Conservation (phyloP, 2,888 invertebrate genomes). For the Phaedon cochleariae region DNA sequence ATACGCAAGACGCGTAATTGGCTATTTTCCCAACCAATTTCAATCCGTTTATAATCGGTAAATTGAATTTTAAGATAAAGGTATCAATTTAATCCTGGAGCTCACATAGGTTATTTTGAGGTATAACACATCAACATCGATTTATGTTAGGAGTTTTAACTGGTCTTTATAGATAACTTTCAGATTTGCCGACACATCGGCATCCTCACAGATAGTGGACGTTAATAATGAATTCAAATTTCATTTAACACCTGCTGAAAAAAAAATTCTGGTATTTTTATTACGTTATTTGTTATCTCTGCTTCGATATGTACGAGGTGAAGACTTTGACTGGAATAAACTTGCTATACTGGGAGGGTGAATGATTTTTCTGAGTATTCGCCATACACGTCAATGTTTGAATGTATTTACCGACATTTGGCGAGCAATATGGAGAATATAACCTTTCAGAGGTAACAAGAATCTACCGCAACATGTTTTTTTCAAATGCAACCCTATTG, state of each 20-base stretch:
- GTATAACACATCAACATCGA: not conserved
- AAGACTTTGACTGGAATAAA: too few relatives aligned
- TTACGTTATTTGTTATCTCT: not conserved
- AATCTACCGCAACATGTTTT: too few relatives aligned
- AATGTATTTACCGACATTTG: too few relatives aligned
- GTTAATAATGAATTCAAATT: not conserved
- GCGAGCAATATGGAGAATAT: too few relatives aligned
- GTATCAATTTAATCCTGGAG: not conserved
- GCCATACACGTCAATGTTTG: too few relatives aligned
- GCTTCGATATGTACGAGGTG: too few relatives aligned
- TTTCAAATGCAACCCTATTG: too few relatives aligned
- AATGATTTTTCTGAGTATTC: too few relatives aligned
- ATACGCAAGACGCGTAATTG: not conserved
- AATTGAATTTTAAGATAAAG: constrained; percentile 1
- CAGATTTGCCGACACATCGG: not conserved
- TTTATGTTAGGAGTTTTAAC: not conserved
- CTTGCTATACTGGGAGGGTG: too few relatives aligned
- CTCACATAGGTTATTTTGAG: not conserved
- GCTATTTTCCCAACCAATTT: constrained; percentile 2
- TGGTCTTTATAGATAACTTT: not conserved
- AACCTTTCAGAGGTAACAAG: too few relatives aligned
- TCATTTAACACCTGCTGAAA: not conserved
- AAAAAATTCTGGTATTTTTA: not conserved
- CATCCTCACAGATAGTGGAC: not conserved
- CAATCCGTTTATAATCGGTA: not conserved